Evolutionary conservation across 2,888 invertebrate genomes (phyloP).

Genomic region (Cordilura impudica): DNA sequence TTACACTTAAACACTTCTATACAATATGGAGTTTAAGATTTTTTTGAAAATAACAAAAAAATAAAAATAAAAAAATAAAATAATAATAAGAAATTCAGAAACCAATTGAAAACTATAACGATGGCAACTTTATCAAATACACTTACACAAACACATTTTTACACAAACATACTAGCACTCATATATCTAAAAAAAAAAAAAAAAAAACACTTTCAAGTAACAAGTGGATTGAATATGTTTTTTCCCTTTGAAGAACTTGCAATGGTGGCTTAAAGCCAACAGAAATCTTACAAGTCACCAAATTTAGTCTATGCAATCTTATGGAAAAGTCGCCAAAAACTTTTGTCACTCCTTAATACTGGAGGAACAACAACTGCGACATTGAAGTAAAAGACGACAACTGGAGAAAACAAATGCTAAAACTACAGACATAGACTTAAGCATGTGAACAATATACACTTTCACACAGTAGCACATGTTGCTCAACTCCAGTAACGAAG

Average conservation of each 20-base stretch:
- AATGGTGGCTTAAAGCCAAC: conserved; percentile 26
- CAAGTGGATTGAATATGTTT: conserved; percentile 6
- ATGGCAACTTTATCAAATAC: conserved; percentile 34
- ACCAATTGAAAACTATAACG: conserved; percentile 53
- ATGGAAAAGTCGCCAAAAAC: conserved; percentile 21
- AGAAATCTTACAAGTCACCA: conserved; percentile 51
- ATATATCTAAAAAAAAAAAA: no score
- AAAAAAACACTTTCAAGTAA: conserved; percentile 9
- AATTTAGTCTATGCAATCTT: conserved; percentile 15
- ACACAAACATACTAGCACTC: not conserved
- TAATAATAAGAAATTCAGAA: not conserved
- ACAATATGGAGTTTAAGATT: conserved; percentile 69
- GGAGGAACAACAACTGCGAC: not conserved
- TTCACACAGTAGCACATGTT: conserved; percentile 42
- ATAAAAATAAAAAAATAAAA: conserved; percentile 23
- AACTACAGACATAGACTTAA: conserved; percentile 35
- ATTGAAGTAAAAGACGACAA: not conserved
- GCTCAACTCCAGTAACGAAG: conserved; percentile 25
- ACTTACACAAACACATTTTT: not conserved
- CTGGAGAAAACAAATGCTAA: not conserved
- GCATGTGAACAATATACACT: conserved; percentile 32
- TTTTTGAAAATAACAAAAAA: not conserved
- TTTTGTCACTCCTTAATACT: conserved; percentile 23
- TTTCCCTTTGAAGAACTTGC: not conserved
- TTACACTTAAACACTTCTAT: conserved; percentile 72